These are phyloP conservation scores for Agrypnus murinus DNA, from an alignment of 2,888 invertebrate genomes.

Conservation along the genomic window DNA sequence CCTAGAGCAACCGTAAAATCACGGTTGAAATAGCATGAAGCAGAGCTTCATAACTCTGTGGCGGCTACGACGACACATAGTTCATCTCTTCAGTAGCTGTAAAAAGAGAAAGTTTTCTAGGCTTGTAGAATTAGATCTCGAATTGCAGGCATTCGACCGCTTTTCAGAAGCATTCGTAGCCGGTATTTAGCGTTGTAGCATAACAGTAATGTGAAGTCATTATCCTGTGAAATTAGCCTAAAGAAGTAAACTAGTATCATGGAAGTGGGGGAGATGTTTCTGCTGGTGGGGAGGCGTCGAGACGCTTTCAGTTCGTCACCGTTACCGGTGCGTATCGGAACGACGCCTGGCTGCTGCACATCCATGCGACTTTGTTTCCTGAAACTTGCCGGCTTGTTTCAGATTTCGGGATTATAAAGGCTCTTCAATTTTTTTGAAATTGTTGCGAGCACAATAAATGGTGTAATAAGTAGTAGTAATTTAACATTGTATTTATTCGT, in stretches of 20 bases:
- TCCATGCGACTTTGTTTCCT: slow-evolving; percentile 37
- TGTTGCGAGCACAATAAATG: background rate
- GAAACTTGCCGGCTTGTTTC: slow-evolving; percentile 12
- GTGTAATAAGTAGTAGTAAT: background rate
- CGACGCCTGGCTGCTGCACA: slow-evolving; percentile 40
- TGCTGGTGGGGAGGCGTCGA: slow-evolving; percentile 58
- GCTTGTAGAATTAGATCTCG: slow-evolving; percentile 23
- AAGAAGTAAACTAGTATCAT: slow-evolving; percentile 44
- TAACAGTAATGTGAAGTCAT: slow-evolving; percentile 45
- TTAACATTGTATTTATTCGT: too few relatives aligned
- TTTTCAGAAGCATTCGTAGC: slow-evolving; percentile 30
- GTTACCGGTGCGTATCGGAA: slow-evolving; percentile 58
- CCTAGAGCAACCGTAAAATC: slow-evolving; percentile 44
- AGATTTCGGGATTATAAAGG: background rate
- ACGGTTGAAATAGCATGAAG: slow-evolving; percentile 44
- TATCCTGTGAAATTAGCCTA: slow-evolving; percentile 49
- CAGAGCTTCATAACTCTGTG: slow-evolving; percentile 40
- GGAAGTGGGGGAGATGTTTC: slow-evolving; percentile 50
- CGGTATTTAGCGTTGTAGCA: slow-evolving; percentile 43
- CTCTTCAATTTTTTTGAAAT: background rate
- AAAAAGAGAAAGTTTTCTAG: slow-evolving; percentile 13
- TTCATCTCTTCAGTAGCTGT: slow-evolving; percentile 29
- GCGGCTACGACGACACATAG: slow-evolving; percentile 35
- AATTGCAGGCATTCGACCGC: slow-evolving; percentile 25
- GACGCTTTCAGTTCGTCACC: slow-evolving; percentile 63